Evolutionary conservation across 1,140 invertebrate genomes (phyloP).

Genomic region (Nomia melanderi): DNA sequence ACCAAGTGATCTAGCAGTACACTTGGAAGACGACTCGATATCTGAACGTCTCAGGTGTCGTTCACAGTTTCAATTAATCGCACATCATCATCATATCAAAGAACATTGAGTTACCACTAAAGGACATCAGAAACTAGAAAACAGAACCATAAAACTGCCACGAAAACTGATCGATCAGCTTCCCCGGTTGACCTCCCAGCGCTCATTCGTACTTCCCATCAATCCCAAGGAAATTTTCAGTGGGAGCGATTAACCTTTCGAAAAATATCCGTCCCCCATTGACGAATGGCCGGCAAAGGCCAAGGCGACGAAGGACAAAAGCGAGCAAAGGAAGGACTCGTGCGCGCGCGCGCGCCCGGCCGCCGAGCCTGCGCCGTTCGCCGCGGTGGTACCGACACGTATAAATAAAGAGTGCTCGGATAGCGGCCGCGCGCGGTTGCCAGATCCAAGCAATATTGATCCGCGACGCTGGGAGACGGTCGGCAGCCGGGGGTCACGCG

Average conservation of each 20-base stretch:
- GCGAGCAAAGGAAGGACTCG: slow-evolving; percentile 48
- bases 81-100: too few relatives aligned
- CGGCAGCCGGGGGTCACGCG: slow-evolving; percentile 42
- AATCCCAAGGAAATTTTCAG: neutral
- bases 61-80: too few relatives aligned
- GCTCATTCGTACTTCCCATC: too few relatives aligned
- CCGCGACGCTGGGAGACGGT: slow-evolving; percentile 24
- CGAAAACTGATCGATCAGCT: too few relatives aligned
- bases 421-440: slow-evolving; percentile 69
- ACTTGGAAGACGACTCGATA: too few relatives aligned
- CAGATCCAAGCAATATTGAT: slow-evolving; percentile 65
- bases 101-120: too few relatives aligned
- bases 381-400: slow-evolving; percentile 60
- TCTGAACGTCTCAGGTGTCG: too few relatives aligned
- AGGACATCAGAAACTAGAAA: too few relatives aligned
- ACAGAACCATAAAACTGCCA: too few relatives aligned
- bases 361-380: slow-evolving; percentile 34
- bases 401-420: slow-evolving; percentile 65
- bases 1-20: too few relatives aligned
- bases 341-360: neutral
- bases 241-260: slow-evolving; percentile 22
- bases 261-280: slow-evolving; percentile 18
- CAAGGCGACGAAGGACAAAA: slow-evolving; percentile 26
- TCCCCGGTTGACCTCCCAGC: too few relatives aligned
- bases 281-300: neutral